phyloP scores from a whole-genome alignment of 2,113 vertebrate species.

The Petaurus breviceps region DNA sequence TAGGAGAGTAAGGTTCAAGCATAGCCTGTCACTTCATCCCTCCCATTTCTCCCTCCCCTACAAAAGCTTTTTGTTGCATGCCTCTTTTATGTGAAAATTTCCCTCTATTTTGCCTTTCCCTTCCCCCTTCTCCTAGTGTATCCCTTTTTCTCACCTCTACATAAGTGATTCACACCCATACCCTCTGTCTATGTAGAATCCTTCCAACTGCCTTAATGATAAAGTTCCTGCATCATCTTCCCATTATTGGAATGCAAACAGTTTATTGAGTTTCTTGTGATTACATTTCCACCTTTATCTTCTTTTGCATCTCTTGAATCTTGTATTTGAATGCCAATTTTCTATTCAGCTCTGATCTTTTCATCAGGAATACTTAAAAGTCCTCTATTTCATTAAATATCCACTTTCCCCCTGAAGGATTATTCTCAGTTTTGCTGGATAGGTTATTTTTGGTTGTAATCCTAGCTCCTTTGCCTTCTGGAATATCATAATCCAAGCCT shows the following conservation, averaged over 20 bases:
- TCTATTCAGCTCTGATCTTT: neutral
- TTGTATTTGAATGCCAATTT: neutral
- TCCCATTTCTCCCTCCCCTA: neutral
- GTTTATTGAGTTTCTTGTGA: neutral
- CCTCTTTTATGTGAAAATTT: neutral
- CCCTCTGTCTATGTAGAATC: neutral
- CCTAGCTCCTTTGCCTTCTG: neutral
- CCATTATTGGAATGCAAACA: neutral
- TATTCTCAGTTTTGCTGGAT: neutral
- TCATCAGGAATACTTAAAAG: neutral
- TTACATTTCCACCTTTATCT: neutral
- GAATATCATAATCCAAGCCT: neutral
- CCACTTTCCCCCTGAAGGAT: neutral
- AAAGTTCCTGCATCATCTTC: neutral
- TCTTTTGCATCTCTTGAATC: neutral
- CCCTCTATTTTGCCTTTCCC: neutral
- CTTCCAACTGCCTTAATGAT: neutral
- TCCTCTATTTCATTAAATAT: neutral
- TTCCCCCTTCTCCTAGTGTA: neutral
- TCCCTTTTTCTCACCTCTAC: neutral
- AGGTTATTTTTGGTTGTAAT: neutral
- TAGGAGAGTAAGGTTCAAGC: neutral
- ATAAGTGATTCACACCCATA: neutral
- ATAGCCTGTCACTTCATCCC: no score
- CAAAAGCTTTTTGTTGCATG: neutral